phyloP scores from a whole-genome alignment of 1,140 invertebrate genomes.

The Eueides isabella region DNA sequence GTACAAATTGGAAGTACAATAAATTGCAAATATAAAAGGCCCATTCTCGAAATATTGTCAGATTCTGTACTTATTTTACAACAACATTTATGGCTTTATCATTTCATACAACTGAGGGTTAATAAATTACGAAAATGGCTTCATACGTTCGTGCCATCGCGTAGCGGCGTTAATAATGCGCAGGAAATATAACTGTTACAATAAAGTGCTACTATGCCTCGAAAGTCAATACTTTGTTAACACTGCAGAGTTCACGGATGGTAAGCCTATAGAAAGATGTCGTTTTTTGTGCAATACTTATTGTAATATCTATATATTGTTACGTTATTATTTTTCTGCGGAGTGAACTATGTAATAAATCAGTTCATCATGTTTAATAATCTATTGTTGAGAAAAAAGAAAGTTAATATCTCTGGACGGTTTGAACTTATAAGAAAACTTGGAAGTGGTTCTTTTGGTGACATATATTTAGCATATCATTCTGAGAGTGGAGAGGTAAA shows the following conservation, averaged over 20 bases:
- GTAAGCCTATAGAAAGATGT: not conserved
- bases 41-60: no score
- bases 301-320: not conserved
- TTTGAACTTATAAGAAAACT: constrained; percentile 98
- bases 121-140: not conserved
- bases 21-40: no score
- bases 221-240: constrained; percentile 6
- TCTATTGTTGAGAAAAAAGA: constrained; percentile 1
- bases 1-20: no score
- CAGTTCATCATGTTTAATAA: constrained; percentile 10
- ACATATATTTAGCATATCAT: constrained; percentile 99
- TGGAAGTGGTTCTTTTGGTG: constrained; percentile 98
- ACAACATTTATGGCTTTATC: no score
- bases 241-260: not conserved
- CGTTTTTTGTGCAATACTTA: not conserved
- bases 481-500: constrained; percentile 95
- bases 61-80: no score
- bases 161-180: constrained; percentile 11
- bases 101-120: not conserved
- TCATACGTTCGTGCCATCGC: constrained; percentile 4
- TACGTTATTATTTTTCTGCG: not conserved
- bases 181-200: constrained; percentile 4
- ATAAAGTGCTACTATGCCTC: constrained; percentile 9
- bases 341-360: not conserved
- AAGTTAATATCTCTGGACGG: constrained; percentile 84